phyloP scores from a whole-genome alignment of 1,140 invertebrate species.

The Caerostris extrusa region DNA sequence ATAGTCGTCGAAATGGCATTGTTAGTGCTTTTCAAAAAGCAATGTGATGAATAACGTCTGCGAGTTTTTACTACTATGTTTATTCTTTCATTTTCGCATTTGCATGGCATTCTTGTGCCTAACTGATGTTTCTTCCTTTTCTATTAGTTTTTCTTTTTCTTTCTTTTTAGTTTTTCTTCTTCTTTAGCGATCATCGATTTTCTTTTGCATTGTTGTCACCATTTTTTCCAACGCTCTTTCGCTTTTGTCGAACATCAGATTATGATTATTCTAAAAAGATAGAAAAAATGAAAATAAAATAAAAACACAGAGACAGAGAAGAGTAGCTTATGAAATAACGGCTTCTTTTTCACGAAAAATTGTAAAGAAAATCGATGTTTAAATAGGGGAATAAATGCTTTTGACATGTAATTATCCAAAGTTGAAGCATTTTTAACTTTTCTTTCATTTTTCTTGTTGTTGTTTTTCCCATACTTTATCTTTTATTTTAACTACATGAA shows the following conservation, averaged over 20 bases:
- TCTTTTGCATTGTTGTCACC: constrained; percentile 45
- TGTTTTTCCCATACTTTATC: neutral
- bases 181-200: constrained; percentile 44
- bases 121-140: constrained; percentile 16
- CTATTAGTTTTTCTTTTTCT: neutral
- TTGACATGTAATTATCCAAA: constrained; percentile 73
- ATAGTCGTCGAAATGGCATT: constrained; percentile 70
- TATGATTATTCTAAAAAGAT: constrained; percentile 64
- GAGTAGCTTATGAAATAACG: constrained; percentile 51
- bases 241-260: constrained; percentile 73
- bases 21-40: constrained; percentile 70
- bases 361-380: constrained; percentile 60
- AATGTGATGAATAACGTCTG: constrained; percentile 58
- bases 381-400: constrained; percentile 72
- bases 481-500: neutral
- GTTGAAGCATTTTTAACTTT: constrained; percentile 64
- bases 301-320: too few relatives aligned
- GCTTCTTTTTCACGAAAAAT: constrained; percentile 55
- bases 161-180: neutral
- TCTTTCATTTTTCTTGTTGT: neutral
- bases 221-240: constrained; percentile 44
- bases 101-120: neutral
- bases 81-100: constrained; percentile 57
- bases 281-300: neutral
- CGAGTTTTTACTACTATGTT: constrained; percentile 53